Evolutionary conservation across 2,797 vertebrate genomes (phyloP).

Genomic region (Sitta carolinensis): DNA sequence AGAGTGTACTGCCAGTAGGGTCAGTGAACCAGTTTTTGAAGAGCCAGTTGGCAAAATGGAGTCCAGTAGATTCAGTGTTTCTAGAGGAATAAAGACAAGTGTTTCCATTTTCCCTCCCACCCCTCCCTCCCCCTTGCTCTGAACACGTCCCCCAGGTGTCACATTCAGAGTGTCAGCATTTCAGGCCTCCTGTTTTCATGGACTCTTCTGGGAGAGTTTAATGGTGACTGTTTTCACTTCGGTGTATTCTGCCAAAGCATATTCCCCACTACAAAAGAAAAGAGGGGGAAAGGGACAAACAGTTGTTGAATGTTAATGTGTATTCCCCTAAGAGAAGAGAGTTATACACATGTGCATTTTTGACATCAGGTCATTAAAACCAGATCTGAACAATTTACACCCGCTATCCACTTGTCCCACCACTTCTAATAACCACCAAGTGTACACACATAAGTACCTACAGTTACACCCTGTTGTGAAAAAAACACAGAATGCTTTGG

Average conservation of each 20-base stretch:
- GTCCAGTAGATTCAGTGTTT: constrained; percentile 44
- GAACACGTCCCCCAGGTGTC: constrained; percentile 20
- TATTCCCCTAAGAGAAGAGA: neutral
- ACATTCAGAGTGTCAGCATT: constrained; percentile 68
- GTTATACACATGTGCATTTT: neutral
- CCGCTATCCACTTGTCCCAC: neutral
- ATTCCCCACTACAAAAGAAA: constrained; percentile 84
- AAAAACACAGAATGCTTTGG: neutral
- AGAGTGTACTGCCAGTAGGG: constrained; percentile 4
- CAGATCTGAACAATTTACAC: neutral
- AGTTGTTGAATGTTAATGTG: neutral
- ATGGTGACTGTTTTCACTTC: constrained; percentile 95
- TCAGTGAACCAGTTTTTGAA: neutral
- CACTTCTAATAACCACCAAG: neutral
- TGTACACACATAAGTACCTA: neutral
- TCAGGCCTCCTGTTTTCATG: constrained; percentile 59
- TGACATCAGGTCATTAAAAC: neutral
- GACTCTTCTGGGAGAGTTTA: constrained; percentile 84
- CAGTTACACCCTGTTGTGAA: neutral
- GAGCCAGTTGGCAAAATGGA: constrained; percentile 16
- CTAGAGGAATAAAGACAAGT: constrained; percentile 49
- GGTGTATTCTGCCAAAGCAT: constrained; percentile 89
- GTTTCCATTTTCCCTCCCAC: neutral
- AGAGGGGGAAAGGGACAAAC: neutral
- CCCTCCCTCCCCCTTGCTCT: constrained; percentile 23